A percentile compares a stretch with the other conserved stretches of the same genome.
phyloP scores from a whole-genome alignment of 2,797 vertebrate genomes.

The Potorous gilbertii region DNA sequence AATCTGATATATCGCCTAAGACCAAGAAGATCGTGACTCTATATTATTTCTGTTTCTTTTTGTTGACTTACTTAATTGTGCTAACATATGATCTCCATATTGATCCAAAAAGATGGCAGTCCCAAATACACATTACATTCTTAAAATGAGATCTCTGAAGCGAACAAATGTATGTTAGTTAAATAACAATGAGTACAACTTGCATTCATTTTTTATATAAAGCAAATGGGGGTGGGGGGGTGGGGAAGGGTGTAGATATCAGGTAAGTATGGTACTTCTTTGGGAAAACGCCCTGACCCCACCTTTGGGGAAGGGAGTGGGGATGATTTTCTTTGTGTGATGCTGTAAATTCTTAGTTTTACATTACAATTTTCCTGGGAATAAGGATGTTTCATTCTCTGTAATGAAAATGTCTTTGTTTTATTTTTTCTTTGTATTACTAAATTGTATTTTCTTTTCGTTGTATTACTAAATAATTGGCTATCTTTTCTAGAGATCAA shows the following conservation, averaged over 20 bases:
- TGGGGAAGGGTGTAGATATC: neutral
- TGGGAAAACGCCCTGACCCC: neutral
- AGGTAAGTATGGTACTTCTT: neutral
- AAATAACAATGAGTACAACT: neutral
- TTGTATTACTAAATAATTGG: slow-evolving; percentile 5
- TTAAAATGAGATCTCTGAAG: neutral
- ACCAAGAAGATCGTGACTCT: neutral
- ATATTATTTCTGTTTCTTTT: neutral
- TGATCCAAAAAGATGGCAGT: neutral
- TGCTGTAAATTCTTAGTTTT: neutral
- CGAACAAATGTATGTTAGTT: neutral
- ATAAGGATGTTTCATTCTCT: neutral
- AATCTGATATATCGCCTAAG: neutral
- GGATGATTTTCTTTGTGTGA: neutral
- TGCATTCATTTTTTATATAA: neutral
- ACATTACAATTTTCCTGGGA: neutral
- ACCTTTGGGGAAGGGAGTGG: neutral
- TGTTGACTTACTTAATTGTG: neutral
- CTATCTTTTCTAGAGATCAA: slow-evolving; percentile 18
- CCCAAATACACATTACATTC: neutral
- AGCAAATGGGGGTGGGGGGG: neutral
- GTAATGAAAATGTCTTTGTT: slow-evolving; percentile 7
- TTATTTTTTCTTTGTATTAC: neutral
- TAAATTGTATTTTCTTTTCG: slow-evolving; percentile 7
- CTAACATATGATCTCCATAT: neutral